These are phyloP conservation scores for Didymodactylos carnosus DNA, from an alignment of 2,888 invertebrate species.

Conservation along the genomic window DNA sequence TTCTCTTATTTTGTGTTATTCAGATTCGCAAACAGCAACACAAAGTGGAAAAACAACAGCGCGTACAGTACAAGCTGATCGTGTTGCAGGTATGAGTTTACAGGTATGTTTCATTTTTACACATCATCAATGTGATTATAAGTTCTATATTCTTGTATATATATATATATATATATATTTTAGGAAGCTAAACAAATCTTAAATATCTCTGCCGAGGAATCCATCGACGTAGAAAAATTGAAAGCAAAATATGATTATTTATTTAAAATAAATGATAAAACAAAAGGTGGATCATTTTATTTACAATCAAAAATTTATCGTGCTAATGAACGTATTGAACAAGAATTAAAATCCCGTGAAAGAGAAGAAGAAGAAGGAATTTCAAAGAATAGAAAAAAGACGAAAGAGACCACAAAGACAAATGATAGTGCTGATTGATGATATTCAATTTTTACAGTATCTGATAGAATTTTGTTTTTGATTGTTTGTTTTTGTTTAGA, in stretches of 20 bases:
- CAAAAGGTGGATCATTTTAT: slow-evolving; percentile 84
- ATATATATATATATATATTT: not conserved
- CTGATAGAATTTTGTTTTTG: no score
- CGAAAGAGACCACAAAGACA: no score
- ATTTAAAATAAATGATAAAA: slow-evolving; percentile 69
- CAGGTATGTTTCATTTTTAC: not conserved
- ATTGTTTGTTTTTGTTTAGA: no score
- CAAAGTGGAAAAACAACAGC: not conserved
- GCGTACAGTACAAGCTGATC: slow-evolving; percentile 6
- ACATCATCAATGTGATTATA: no score
- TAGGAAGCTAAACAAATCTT: slow-evolving; percentile 86
- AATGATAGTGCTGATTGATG: no score
- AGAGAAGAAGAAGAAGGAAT: no score
- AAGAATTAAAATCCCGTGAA: no score
- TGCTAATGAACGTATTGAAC: slow-evolving; percentile 38
- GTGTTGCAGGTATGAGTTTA: slow-evolving; percentile 1
- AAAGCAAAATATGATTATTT: slow-evolving; percentile 61
- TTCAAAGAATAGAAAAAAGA: no score
- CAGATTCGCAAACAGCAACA: slow-evolving; percentile 5
- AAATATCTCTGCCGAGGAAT: slow-evolving; percentile 41
- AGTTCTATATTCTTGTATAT: not conserved
- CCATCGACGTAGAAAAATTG: slow-evolving; percentile 38
- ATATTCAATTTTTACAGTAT: no score
- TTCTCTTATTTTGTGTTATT: not conserved
- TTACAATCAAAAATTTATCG: slow-evolving; percentile 63